phyloP scores from a whole-genome alignment of 2,888 invertebrate species.

The Raillietiella orientalis region DNA sequence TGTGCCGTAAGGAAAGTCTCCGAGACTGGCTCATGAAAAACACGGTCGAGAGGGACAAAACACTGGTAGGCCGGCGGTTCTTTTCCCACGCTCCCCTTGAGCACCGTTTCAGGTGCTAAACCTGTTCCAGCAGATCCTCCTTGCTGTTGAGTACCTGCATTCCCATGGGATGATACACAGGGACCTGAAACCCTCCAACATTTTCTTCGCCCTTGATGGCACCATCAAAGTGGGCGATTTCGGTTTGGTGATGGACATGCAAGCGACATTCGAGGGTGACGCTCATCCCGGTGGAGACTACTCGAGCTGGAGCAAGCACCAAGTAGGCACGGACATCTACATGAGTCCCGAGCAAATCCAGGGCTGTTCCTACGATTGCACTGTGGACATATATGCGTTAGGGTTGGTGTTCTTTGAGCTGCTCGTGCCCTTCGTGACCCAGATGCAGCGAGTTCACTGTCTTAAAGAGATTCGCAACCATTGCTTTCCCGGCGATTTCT shows the following conservation, averaged over 20 bases:
- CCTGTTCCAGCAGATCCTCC: conserved; percentile 63
- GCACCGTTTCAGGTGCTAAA: conserved; percentile 20
- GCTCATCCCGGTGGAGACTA: conserved; percentile 5
- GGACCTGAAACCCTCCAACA: conserved; percentile 77
- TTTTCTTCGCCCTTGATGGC: conserved; percentile 69
- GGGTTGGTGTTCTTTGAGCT: conserved; percentile 82
- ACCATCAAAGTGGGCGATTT: conserved; percentile 89
- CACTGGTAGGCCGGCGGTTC: no score
- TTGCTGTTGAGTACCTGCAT: conserved; percentile 86
- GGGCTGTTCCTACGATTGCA: conserved; percentile 42
- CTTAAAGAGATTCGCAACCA: conserved; percentile 28
- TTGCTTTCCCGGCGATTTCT: conserved; percentile 32
- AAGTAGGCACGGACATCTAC: conserved; percentile 65
- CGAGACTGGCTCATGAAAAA: conserved; percentile 52
- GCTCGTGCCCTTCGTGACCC: conserved; percentile 55
- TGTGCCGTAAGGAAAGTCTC: conserved; percentile 57
- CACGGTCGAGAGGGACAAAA: conserved; percentile 5
- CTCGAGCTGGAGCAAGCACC: conserved; percentile 17
- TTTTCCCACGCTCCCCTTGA: no score
- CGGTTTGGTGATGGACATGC: conserved; percentile 71
- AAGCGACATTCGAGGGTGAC: conserved; percentile 17
- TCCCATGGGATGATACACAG: conserved; percentile 54
- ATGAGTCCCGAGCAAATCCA: conserved; percentile 88
- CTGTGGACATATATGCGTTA: conserved; percentile 80
- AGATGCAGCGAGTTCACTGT: conserved; percentile 48